Percentiles rank a stretch among this genome's conserved stretches.
These are phyloP conservation scores for Gandaritis pyraliata DNA, from an alignment of 2,888 invertebrate genomes.

Conservation along the genomic window DNA sequence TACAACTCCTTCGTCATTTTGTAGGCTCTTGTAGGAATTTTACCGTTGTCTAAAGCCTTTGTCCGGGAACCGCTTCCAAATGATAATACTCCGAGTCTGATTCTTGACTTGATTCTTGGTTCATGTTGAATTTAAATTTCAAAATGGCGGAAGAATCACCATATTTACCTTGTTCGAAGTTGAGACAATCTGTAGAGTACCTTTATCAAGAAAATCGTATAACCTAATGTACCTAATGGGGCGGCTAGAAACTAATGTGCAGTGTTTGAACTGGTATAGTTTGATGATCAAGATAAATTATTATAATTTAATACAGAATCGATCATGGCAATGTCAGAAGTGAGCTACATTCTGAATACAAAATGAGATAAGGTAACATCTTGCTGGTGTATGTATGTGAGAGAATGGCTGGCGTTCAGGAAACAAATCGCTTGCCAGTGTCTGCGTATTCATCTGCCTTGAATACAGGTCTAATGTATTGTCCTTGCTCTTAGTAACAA, in stretches of 20 bases:
- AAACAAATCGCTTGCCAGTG: constrained; percentile 32
- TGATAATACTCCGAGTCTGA: constrained; percentile 13
- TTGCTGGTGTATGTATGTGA: constrained; percentile 17
- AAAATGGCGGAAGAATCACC: too few relatives aligned
- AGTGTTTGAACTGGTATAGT: too few relatives aligned
- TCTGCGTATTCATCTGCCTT: constrained; percentile 40
- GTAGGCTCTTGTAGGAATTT: constrained; percentile 45
- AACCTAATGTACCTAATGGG: too few relatives aligned
- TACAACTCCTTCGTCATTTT: constrained; percentile 52
- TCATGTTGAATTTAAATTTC: constrained; percentile 25
- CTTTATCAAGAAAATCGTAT: too few relatives aligned
- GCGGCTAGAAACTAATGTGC: too few relatives aligned
- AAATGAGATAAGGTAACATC: not conserved
- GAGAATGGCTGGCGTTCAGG: constrained; percentile 24
- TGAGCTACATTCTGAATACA: not conserved
- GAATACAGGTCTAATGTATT: constrained; percentile 46
- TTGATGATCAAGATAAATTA: too few relatives aligned
- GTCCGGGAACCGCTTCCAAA: constrained; percentile 25
- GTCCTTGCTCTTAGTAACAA: constrained; percentile 67
- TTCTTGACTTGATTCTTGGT: constrained; percentile 6
- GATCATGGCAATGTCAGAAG: too few relatives aligned
- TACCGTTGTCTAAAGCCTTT: constrained; percentile 39
- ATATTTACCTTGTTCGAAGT: too few relatives aligned
- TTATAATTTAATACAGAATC: too few relatives aligned
- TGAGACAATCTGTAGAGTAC: too few relatives aligned